phyloP scores from a whole-genome alignment of 2,113 vertebrate genomes.

The Ctenomys sociabilis region DNA sequence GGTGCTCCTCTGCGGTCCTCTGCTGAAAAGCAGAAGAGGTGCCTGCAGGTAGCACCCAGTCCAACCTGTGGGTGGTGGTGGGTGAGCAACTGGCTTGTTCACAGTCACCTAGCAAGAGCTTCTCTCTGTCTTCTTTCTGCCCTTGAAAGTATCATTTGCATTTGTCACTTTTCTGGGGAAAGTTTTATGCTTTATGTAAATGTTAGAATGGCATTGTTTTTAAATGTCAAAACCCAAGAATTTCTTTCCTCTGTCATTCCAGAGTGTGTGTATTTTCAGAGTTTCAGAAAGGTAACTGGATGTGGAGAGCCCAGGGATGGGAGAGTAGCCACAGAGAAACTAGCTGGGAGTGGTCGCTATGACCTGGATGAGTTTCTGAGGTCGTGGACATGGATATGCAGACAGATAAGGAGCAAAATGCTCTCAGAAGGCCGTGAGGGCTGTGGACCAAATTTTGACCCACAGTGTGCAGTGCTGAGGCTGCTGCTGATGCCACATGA shows the following conservation, averaged over 20 bases:
- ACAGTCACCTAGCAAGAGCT: neutral
- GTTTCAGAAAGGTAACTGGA: neutral
- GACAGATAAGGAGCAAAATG: neutral
- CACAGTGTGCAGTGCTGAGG: neutral
- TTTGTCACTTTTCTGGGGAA: neutral
- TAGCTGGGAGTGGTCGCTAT: neutral
- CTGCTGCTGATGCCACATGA: neutral
- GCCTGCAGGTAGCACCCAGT: neutral
- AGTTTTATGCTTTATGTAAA: neutral
- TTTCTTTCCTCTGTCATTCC: neutral
- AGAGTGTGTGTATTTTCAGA: neutral
- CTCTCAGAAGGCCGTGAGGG: neutral
- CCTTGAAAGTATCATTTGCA: neutral
- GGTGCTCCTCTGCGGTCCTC: neutral
- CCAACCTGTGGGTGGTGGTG: neutral
- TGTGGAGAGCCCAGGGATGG: neutral
- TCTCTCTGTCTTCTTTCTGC: neutral
- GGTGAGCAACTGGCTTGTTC: neutral
- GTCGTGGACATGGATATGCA: neutral
- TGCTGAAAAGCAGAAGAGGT: neutral
- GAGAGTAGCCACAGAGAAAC: neutral
- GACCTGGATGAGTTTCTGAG: neutral
- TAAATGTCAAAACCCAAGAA: neutral
- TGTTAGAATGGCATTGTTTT: neutral
- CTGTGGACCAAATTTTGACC: neutral